Base-by-base conservation (phyloP, 2,888 invertebrate species). In the Lasioglossum malachurum region DNA sequence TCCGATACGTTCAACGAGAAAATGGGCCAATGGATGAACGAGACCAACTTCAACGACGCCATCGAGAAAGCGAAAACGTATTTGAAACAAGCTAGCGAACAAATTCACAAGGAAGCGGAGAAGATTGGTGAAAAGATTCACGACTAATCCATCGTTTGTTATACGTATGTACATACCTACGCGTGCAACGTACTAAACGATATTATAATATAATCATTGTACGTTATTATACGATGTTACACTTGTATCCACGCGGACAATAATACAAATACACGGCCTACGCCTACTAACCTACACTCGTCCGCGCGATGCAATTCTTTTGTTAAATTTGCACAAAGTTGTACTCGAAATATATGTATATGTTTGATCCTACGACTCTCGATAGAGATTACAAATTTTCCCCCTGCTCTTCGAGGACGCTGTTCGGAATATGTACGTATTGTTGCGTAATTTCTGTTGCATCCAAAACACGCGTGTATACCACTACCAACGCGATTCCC, bases 81-180 rank as follows among this genome's bases (percentile, higher is more conserved):
- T 0, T 49, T 93, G 27, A 78, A 92, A 7, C 89, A 91, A 12
- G 87, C 92, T 49, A 90, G 90, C 5, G 88, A 91, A 12, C 86
- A 87, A 27, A 80, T 94, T 23, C 87, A 84, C 31, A 86, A 90
- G 35, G 88, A 91, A 77, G 87, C 90, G 0, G 85, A 91, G 19
- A 92, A 94, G 72, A 86, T 92, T 4, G 73, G 93, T 1, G 93
- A 93, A 1, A 92, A 93, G 49, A 0, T 71, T 14, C 57, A 31
- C 10, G 60, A 92, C 8, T 78, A 74, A 35, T 44, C 19, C 16
- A 2, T 19, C 38, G 35, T 64, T 16, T 5, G 12, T 16, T 31
- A 16, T 64, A 31, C 44, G 14, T 44, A 4, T 14, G 44, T 60
- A 12, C 4, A 4, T 60, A 60, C 27, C 35, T 35, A 35, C 4